Evolutionary conservation across 1,140 invertebrate species (phyloP).

Genomic region (Cherax destructor): DNA sequence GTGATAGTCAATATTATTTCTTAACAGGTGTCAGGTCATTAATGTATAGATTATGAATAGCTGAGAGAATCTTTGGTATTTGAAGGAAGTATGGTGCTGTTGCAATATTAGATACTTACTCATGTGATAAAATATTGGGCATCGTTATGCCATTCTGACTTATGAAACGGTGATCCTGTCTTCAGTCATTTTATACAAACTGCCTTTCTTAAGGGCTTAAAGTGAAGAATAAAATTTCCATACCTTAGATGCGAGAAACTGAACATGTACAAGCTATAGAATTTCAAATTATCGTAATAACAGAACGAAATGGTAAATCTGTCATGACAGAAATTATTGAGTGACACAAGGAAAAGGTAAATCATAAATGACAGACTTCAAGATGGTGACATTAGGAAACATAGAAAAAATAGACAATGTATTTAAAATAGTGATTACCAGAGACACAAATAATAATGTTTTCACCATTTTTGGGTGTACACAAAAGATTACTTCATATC

Average conservation of each 20-base stretch:
- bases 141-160: constrained; percentile 34
- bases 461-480: not conserved
- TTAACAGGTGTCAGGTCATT: constrained; percentile 13
- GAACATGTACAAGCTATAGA: not conserved
- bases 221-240: not conserved
- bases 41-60: not conserved
- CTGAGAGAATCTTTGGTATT: constrained; percentile 15
- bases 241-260: not conserved
- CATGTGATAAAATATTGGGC: constrained; percentile 55
- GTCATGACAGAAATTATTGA: too few species aligned
- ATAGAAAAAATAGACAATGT: not conserved
- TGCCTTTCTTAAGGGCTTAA: not conserved
- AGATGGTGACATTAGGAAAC: not conserved
- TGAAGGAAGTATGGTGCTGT: constrained; percentile 60
- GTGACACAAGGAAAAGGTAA: not conserved
- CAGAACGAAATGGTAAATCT: not conserved
- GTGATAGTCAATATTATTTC: not conserved
- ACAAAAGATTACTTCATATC: not conserved
- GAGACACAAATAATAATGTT: not conserved
- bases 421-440: not conserved
- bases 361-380: not conserved
- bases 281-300: not conserved
- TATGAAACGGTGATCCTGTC: constrained; percentile 8
- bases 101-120: constrained; percentile 57
- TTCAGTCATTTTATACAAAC: constrained; percentile 13